Evolutionary conservation across 2,113 vertebrate genomes (phyloP).

Genomic region (Nymphicus hollandicus): DNA sequence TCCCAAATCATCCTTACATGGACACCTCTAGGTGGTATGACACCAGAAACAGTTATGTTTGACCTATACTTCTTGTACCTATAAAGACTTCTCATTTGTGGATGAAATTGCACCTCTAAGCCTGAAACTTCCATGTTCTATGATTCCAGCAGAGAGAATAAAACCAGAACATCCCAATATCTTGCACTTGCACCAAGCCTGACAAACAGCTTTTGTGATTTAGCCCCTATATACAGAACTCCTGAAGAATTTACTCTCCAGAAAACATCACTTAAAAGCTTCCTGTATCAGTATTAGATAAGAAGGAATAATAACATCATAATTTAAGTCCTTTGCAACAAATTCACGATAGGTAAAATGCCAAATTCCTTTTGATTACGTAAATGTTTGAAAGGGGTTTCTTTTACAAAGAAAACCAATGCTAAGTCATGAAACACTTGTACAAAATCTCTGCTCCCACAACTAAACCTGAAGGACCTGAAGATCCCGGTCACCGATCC

Average conservation of each 20-base stretch:
- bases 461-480: neutral
- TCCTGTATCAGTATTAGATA: rapidly evolving
- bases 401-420: neutral
- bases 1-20: rapidly evolving
- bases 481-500: neutral
- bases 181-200: neutral
- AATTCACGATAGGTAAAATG: rapidly evolving
- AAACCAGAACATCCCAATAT: neutral
- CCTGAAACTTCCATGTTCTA: neutral
- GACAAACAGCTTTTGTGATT: neutral
- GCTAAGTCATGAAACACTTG: neutral
- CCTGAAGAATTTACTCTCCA: neutral
- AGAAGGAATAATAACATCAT: neutral
- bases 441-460: neutral
- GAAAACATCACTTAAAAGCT: neutral
- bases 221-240: neutral
- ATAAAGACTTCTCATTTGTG: rapidly evolving
- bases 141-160: neutral
- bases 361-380: neutral
- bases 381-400: neutral
- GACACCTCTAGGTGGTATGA: neutral
- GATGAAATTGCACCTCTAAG: neutral
- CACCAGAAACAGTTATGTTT: neutral
- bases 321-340: neutral
- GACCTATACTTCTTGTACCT: rapidly evolving